Conservation (phyloP, 2,113 vertebrate genomes). For the Atlantisia rogersi region DNA sequence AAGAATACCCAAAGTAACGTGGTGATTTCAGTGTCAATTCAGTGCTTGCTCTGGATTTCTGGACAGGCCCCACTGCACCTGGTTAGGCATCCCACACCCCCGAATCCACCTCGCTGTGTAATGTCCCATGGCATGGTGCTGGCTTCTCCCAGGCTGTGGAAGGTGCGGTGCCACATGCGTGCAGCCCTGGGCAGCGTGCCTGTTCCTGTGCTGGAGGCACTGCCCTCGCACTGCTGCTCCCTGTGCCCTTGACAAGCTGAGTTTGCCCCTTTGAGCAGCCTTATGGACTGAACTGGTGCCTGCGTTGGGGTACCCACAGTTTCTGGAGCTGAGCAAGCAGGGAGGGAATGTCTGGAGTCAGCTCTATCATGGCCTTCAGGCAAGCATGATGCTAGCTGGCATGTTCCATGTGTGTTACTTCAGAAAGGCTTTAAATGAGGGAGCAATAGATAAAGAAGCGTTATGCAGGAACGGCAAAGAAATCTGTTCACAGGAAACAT, state of each 20-base stretch:
- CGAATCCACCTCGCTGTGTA: neutral
- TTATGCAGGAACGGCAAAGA: neutral
- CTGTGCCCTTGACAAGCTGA: neutral
- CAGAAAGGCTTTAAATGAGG: neutral
- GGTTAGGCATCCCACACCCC: accelerated
- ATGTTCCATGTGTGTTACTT: neutral
- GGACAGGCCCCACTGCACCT: neutral
- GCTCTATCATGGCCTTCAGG: neutral
- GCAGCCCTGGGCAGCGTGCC: accelerated
- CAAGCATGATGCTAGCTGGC: neutral
- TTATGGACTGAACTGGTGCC: neutral
- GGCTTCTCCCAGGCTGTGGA: neutral
- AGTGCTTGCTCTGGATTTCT: neutral
- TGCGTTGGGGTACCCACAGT: neutral
- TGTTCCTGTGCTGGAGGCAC: neutral
- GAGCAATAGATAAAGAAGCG: neutral
- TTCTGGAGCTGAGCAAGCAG: neutral
- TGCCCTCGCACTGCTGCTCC: neutral
- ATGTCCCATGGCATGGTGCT: neutral
- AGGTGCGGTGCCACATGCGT: accelerated
- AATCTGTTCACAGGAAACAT: neutral
- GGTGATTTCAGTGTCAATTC: neutral
- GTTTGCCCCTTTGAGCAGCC: neutral
- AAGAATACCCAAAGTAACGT: neutral
- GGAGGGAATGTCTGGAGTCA: neutral